Base-by-base conservation (phyloP, 2,888 invertebrate species). In the Sinotaia quadrata region DNA sequence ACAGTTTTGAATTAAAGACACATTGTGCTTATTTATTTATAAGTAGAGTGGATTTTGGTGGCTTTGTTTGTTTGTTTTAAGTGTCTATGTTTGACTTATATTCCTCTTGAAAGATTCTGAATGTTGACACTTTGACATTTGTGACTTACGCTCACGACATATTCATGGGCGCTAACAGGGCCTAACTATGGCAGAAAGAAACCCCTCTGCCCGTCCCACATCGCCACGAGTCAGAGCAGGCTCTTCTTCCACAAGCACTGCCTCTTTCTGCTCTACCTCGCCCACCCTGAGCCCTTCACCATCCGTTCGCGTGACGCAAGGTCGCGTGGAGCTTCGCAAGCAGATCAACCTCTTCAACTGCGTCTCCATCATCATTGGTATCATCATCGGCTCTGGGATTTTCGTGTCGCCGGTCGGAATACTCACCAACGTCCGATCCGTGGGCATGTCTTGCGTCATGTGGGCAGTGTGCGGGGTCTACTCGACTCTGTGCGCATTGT, bases 361-460 rank as follows among this genome's bases (percentile, higher is more conserved):
- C 36, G 82, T 84, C 7, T 78, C 79, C 49, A 83, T 85, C 37
- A 85, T 85, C 63, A 79, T 84, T 31, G 97, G 97, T 58, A 93
- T 96, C 74, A 96, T 97, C 77, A 93, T 97, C 63, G 98, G 98
- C 1, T 93, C 97, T 2, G 98, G 98, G 12, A 97, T 97, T 81
- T 98, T 98, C 88, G 95, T 97, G 52, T 94, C 96, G 34, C 97
- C 97, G 0, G 94, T 93, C 85, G 94, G 97, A 78, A 96, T 96
- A n/a, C 90, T 97, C 29, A 88, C 90, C 71, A 91, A 93, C 85
- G 93, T 95, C 93, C 18, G 97, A 95, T 69, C 88, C 93, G 73
- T 91, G 15, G 73, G 86, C 8, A 80, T 95, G 88, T 94, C 96
- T 1, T 90, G 97, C 60, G 92, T 96, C 61, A 93, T 97, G 68